Base-by-base conservation (phyloP, 2,113 vertebrate species). In the Cebus imitator region DNA sequence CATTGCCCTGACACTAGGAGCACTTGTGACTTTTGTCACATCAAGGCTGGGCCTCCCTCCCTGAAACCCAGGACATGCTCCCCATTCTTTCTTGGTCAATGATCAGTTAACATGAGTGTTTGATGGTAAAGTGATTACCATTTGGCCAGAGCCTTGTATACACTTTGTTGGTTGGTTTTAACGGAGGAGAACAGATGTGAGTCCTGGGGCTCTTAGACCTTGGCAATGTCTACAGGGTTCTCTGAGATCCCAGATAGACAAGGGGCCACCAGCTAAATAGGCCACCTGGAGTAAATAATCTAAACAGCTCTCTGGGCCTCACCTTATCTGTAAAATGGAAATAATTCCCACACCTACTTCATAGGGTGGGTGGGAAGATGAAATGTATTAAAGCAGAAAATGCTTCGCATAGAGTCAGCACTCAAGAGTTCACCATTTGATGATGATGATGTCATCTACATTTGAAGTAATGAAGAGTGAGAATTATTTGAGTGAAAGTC, bases 311-410 rank as follows among this genome's bases (percentile, higher is more conserved):
- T 30, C 68, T 35, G 11, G 57, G 43, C 1, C 30, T 52, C 37
- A 3, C 14, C 23, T 95, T n/a, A 5, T 21, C 23, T 90, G 10
- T 61, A 40, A 40, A 68, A 57, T 3, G 32, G 23, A 27, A 16
- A 2, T 55, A n/a, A 27, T 70, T 21, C 32, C 27, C 68, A 72
- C 6, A 23, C 5, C 8, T 20, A 8, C 52, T 43, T n/a, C 11
- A 0, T 30, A 10, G 14, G 25, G 25, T 10, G 4, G 10, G 23
- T 18, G 9, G 35, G 70, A 27, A 32, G 20, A n/a, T 11, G 6
- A 68, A 76, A 58, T 6, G 1, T 14, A 27, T 37, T 58, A 73
- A 73, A 68, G 50, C 64, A 80, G 70, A 48, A 75, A 52, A 8
- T 18, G 25, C 18, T 64, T n/a, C 37, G 10, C 40, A 6, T 50